These are phyloP conservation scores for Griposia aprilina DNA, from an alignment of 2,888 invertebrate species.

Conservation along the genomic window DNA sequence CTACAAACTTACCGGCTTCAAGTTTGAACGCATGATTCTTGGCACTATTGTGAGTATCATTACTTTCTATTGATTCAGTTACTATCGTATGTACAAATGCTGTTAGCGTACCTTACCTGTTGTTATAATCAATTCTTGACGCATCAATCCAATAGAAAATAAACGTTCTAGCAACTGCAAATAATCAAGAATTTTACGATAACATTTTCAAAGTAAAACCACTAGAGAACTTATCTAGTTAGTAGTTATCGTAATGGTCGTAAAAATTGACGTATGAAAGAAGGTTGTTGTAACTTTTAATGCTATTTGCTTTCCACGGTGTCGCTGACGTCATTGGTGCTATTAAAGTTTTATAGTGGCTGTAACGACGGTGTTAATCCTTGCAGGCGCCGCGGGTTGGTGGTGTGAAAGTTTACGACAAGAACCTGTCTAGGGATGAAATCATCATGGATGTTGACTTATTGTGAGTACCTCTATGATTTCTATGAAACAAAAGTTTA, in stretches of 20 bases:
- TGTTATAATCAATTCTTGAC: conserved; percentile 8
- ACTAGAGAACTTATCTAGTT: conserved; percentile 21
- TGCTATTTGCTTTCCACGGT: conserved; percentile 37
- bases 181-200: conserved; percentile 19
- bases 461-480: conserved; percentile 92
- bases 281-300: conserved; percentile 1
- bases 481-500: too few species aligned
- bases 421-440: conserved; percentile 97
- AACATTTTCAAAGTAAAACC: conserved; percentile 6
- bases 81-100: conserved; percentile 24
- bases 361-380: conserved; percentile 52
- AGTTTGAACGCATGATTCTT: conserved; percentile 98
- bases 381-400: conserved; percentile 97
- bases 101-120: not conserved
- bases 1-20: conserved; percentile 97
- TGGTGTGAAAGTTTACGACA: conserved; percentile 99
- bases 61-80: conserved; percentile 1
- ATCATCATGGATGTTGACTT: conserved; percentile 99
- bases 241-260: not conserved
- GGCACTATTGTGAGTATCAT: conserved; percentile 96
- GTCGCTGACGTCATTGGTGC: conserved; percentile 25
- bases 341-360: conserved; percentile 50
- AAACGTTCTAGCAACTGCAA: conserved; percentile 1
- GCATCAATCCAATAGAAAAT: not conserved
- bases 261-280: conserved; percentile 13